Evolutionary conservation across 1,140 invertebrate genomes (phyloP).

Genomic region (Drosophila insularis): DNA sequence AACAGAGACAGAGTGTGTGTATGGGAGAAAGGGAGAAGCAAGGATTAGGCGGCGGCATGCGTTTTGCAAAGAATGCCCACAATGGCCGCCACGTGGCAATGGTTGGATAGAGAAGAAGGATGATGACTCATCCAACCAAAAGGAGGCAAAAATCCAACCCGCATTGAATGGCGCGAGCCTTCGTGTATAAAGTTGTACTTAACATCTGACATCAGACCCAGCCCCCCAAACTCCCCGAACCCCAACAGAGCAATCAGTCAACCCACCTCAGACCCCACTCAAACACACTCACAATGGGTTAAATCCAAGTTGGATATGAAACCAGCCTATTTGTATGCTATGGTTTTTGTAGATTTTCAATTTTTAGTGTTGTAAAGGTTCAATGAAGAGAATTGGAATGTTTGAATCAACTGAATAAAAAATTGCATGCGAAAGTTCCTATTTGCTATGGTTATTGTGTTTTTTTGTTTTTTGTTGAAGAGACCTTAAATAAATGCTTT

Average conservation of each 20-base stretch:
- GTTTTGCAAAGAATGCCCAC: constrained; percentile 43
- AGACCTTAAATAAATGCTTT: too few species aligned
- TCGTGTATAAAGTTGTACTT: constrained; percentile 48
- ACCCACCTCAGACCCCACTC: constrained; percentile 3
- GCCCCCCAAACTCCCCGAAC: background rate
- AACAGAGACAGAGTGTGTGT: background rate
- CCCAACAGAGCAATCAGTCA: background rate
- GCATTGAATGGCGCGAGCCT: constrained; percentile 46
- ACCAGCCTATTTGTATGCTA: too few species aligned
- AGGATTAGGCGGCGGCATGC: constrained; percentile 56
- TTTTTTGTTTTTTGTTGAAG: too few species aligned
- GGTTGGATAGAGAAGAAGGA: background rate
- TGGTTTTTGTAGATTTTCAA: too few species aligned
- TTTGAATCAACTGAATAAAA: too few species aligned
- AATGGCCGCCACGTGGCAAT: constrained; percentile 54
- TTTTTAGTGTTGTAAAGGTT: too few species aligned
- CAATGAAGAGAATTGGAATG: too few species aligned
- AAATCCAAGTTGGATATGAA: background rate
- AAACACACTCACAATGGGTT: background rate
- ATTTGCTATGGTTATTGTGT: too few species aligned
- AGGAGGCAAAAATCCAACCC: constrained; percentile 57
- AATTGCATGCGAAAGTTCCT: too few species aligned
- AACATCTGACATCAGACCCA: constrained; percentile 62
- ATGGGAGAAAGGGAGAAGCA: background rate
- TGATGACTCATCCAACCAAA: constrained; percentile 64